A percentile compares a stretch with the other conserved stretches of the same genome.
These are phyloP conservation scores for Leptoclinus maculatus DNA, from an alignment of 2,797 vertebrate genomes.

Conservation along the genomic window DNA sequence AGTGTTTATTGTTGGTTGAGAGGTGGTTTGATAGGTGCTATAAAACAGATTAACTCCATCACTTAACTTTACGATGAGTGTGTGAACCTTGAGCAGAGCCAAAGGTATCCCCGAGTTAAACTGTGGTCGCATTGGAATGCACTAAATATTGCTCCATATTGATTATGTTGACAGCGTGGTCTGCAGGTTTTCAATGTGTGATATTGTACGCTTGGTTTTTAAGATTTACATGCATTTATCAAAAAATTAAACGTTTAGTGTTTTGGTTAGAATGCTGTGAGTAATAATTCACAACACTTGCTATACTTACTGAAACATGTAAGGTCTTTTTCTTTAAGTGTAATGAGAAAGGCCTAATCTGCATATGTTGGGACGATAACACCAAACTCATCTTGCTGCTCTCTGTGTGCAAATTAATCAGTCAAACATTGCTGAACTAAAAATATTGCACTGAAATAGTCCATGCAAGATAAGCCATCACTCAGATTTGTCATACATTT, in stretches of 20 bases:
- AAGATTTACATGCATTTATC: constrained; percentile 3
- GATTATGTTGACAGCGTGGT: constrained; percentile 11
- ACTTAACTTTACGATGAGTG: constrained; percentile 19
- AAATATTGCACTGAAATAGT: constrained; percentile 8
- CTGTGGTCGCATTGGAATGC: constrained; percentile 12
- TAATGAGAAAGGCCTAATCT: background rate
- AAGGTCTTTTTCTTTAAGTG: background rate
- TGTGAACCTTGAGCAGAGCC: constrained; percentile 25
- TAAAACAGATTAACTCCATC: constrained; percentile 50
- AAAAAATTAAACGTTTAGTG: background rate
- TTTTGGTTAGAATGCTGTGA: background rate
- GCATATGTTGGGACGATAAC: background rate
- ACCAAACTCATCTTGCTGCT: constrained; percentile 1
- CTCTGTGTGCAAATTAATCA: background rate
- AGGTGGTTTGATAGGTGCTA: constrained; percentile 22
- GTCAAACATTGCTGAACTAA: background rate
- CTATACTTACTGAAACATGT: background rate
- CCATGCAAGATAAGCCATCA: background rate
- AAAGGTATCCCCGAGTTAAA: constrained; percentile 28
- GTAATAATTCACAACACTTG: background rate
- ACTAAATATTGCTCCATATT: constrained; percentile 26
- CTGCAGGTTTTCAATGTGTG: background rate
- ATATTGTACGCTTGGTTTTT: background rate
- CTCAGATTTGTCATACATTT: constrained; percentile 59
- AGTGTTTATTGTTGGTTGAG: constrained; percentile 6